Evolutionary conservation across 2,113 vertebrate species (phyloP), one percentile per base, ranked within the genome.

Genomic region (Pteropus alecto): DNA sequence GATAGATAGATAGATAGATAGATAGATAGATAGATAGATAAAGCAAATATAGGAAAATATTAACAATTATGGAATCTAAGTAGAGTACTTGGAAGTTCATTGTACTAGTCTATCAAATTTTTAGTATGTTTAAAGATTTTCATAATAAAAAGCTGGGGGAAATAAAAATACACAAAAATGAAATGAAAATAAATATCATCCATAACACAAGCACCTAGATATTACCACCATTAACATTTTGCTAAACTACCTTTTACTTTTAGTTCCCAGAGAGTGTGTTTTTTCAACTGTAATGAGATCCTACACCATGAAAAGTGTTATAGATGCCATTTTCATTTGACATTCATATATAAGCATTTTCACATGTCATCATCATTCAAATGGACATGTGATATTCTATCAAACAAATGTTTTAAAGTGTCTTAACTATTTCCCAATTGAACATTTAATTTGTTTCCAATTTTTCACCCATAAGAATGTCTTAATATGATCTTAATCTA

Each of bases 171-270:
- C 3, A 24, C 51, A 82, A 91, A 87, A 83, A 76, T 30, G 71
- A 14, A 71, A 58, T 74, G 18, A 88, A 95, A 96, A 63, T 85
- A 89, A 94, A 85, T 79, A 87, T 68, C n/a, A 85, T 46, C 6
- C 41, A 71, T 94, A 46, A 63, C 46, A 60, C 4, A 76, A 76
- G 26, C 26, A 38, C 58, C 28, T 67, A 70, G 54, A 90, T 30
- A 93, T 70, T 14, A 89, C 51, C 21, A 67, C 33, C 61, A 73
- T 22, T 38, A 68, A 56, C 30, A 84, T 84, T 63, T 26, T 84
- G 14, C 18, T 82, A 76, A 86, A 51, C 51, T 15, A 30, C 12
- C 43, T 78, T 84, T 73, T 67, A 26, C 26, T 92, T 85, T 76
- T 82, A 86, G 67, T 94, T 82, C 58, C 28, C 35, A 3, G 22